These are phyloP conservation scores for Apis florea DNA, from an alignment of 1,140 invertebrate species.

Conservation along the genomic window DNA sequence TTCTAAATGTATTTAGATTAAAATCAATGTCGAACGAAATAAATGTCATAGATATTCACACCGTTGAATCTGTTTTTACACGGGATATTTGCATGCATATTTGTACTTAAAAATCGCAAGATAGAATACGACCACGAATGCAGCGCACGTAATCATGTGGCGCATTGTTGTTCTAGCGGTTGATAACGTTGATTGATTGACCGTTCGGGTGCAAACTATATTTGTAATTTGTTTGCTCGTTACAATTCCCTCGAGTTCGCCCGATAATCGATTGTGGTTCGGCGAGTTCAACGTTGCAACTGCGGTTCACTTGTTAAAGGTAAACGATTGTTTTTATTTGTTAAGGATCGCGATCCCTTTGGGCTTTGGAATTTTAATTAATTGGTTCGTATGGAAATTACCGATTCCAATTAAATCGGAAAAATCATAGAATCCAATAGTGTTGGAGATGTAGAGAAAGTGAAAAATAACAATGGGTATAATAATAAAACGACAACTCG, in stretches of 20 bases:
- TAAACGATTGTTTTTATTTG: neutral
- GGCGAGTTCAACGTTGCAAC: neutral
- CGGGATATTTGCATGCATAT: no score
- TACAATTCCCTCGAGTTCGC: slow-evolving; percentile 8
- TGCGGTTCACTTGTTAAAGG: neutral
- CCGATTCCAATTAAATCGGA: neutral
- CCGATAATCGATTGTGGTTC: slow-evolving; percentile 12
- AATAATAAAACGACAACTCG: no score
- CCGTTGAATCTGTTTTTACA: no score
- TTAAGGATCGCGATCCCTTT: neutral
- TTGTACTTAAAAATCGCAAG: slow-evolving; percentile 1
- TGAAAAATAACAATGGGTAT: no score
- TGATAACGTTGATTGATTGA: slow-evolving; percentile 31
- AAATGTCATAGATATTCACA: no score
- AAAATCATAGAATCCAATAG: neutral
- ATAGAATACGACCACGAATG: neutral
- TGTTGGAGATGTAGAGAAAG: no score
- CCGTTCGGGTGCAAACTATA: slow-evolving; percentile 16
- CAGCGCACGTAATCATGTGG: slow-evolving; percentile 8
- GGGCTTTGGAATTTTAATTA: neutral
- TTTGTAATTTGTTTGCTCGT: slow-evolving; percentile 31
- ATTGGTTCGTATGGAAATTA: neutral
- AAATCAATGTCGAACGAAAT: no score
- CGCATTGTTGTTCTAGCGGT: slow-evolving; percentile 32
- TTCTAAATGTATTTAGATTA: no score